Evolutionary conservation across 2,113 vertebrate species (phyloP).

Genomic region (Benitochromis conjunctus): DNA sequence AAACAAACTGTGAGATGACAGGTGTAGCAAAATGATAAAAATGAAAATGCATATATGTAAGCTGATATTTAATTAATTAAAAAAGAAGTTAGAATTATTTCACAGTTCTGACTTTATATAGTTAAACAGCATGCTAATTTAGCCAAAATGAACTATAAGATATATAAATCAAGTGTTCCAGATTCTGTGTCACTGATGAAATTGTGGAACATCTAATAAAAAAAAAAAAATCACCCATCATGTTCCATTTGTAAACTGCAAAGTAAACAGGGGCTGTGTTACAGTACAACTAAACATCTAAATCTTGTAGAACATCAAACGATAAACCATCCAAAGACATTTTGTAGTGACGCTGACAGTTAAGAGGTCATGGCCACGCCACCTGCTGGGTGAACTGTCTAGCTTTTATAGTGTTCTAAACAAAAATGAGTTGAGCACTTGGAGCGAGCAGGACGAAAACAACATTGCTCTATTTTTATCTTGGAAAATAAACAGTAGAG

Average conservation of each 20-base stretch:
- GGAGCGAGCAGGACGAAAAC: not conserved
- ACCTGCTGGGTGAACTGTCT: not conserved
- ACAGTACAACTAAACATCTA: not conserved
- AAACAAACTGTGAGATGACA: not conserved
- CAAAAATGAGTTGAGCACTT: not conserved
- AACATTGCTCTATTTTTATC: constrained; percentile 32
- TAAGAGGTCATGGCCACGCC: not conserved
- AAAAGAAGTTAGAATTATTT: not conserved
- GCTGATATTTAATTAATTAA: not conserved
- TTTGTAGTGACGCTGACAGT: not conserved
- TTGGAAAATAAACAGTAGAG: constrained; percentile 28
- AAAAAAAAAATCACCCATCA: not conserved
- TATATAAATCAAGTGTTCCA: not conserved
- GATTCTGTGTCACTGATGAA: not conserved
- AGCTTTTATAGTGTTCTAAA: not conserved
- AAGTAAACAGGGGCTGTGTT: not conserved
- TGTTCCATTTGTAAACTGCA: not conserved
- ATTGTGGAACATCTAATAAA: not conserved
- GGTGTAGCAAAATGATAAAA: not conserved
- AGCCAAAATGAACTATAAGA: not conserved
- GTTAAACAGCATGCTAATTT: not conserved
- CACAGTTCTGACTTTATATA: not conserved
- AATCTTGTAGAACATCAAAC: not conserved
- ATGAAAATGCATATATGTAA: not conserved
- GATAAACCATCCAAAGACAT: not conserved